Evolutionary conservation across 2,797 vertebrate species (phyloP), one percentile per base, ranked within the genome.

Genomic region (Vultur gryphus): DNA sequence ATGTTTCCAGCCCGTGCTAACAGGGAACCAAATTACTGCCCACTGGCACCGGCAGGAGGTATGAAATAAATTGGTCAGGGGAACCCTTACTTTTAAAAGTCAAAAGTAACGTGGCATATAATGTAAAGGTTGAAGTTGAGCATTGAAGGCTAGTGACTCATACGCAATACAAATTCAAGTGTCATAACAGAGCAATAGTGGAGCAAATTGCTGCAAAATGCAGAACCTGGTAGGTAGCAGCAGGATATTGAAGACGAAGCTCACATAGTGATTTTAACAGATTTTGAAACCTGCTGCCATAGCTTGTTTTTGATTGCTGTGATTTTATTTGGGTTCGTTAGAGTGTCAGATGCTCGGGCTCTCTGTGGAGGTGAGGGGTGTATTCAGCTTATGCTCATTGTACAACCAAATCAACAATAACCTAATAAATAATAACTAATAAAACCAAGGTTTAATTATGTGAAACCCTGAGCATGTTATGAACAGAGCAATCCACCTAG

Each of bases 211-310:
- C 93, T 87, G 69, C 65, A 91, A 89, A 94, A 85, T 29, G 76
- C 28, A 65, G 70, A 82, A 87, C 33, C 35, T 77, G 23, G 61
- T 67, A 89, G 71, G 89, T 23, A 95, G 58, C 90, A 94, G 92
- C 90, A 89, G 76, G 90, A 49, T 85, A 76, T 28, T 44, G 82
- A 89, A 87, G 72, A 81, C 3, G 11, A 92, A 93, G 69, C 65
- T 87, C 46, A 24, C 35, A 39, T 18, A 80, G 84, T 88, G 93
- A 92, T 90, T 92, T 89, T 95, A 96, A 90, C 82, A 70, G 54
- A 54, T 75, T 96, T 89, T 86, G 89, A 95, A 97, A 89, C 62
- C 57, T 80, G 81, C 90, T 93, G 87, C 93, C 93, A 78, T 86
- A 51, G 72, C 76, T 91, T 80, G 87, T 20, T 91, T 94, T 92